These are phyloP conservation scores for Heterodera filipjevi DNA, from an alignment of 2,888 invertebrate species.

Conservation along the genomic window DNA sequence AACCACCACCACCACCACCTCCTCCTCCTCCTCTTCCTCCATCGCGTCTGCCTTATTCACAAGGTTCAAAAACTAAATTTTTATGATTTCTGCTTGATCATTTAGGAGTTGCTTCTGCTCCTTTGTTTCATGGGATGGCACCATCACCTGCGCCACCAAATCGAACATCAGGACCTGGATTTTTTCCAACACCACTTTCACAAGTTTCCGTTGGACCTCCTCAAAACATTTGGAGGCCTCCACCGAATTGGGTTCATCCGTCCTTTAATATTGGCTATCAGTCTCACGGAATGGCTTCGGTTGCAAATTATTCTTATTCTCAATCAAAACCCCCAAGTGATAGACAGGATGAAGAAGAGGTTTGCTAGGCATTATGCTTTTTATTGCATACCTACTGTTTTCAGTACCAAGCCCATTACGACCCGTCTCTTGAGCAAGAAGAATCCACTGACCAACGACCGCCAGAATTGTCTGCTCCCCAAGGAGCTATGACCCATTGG, in stretches of 20 bases:
- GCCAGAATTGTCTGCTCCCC: constrained; percentile 16
- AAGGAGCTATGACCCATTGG: constrained; percentile 38
- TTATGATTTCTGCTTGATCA: neutral
- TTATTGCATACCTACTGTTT: neutral
- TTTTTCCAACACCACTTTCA: constrained; percentile 2
- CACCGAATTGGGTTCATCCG: neutral
- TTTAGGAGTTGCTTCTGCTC: neutral
- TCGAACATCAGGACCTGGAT: neutral
- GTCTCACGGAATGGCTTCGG: neutral
- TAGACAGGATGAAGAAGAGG: constrained; percentile 25
- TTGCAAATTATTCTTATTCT: neutral
- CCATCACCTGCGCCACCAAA: neutral
- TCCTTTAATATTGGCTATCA: constrained; percentile 15
- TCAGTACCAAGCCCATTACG: constrained; percentile 42
- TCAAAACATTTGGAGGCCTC: constrained; percentile 7
- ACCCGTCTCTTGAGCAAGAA: constrained; percentile 37
- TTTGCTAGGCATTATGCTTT: neutral
- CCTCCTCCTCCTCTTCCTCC: constrained; percentile 1
- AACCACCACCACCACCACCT: neutral
- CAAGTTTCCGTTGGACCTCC: constrained; percentile 2
- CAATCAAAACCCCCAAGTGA: constrained; percentile 1
- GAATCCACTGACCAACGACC: constrained; percentile 21
- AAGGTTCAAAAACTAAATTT: neutral
- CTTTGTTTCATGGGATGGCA: neutral
- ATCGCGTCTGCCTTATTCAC: constrained; percentile 3